These are phyloP conservation scores for Heliopora coerulea DNA, from an alignment of 92 coral and sea anemone genomes.

Conservation along the genomic window DNA sequence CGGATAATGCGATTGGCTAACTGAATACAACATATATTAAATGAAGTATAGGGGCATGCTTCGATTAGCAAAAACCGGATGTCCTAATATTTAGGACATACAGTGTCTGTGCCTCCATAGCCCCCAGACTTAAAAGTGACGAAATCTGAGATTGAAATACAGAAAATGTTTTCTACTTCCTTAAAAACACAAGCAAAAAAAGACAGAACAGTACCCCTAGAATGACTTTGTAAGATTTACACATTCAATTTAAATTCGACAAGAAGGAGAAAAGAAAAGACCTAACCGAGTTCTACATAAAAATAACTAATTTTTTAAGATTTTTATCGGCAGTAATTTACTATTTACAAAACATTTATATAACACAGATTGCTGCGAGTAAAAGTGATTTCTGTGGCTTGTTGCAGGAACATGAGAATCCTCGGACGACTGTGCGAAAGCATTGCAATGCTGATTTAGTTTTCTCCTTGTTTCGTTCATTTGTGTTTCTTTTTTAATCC, in stretches of 20 bases:
- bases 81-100: too few species aligned
- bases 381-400: not conserved
- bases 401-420: not conserved
- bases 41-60: too few species aligned
- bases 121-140: too few species aligned
- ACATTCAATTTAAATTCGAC: not conserved
- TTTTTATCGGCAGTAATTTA: conserved; percentile 16
- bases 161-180: too few species aligned
- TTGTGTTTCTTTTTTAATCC: not conserved
- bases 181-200: not conserved
- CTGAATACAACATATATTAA: too few species aligned
- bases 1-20: too few species aligned
- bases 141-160: too few species aligned
- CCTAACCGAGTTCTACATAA: conserved; percentile 17
- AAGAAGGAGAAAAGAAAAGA: conserved; percentile 5
- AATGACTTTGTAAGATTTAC: not conserved
- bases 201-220: not conserved
- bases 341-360: conserved; percentile 22
- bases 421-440: not conserved
- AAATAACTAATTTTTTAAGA: conserved; percentile 31
- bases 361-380: not conserved
- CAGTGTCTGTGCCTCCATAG: too few species aligned
- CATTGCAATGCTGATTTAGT: not conserved
- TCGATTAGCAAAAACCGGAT: too few species aligned
- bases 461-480: not conserved